Evolutionary conservation across 2,113 vertebrate genomes (phyloP), one percentile per base, ranked within the genome.

Genomic region (Seriola quinqueradiata): DNA sequence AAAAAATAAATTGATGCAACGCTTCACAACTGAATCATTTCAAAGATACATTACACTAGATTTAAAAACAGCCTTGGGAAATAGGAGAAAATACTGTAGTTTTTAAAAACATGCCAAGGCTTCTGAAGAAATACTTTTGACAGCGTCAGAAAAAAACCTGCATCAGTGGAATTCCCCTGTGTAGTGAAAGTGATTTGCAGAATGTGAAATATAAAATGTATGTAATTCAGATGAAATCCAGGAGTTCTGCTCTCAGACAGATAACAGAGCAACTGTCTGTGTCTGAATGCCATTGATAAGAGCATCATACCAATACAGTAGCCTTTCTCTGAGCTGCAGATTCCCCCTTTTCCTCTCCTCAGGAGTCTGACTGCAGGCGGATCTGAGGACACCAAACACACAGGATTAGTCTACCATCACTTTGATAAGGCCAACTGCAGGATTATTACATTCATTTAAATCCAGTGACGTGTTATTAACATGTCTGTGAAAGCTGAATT

Each of bases 221-320:
- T 77, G 70, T 68, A 23, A 67, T 74, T 42, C 23, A 25, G 66
- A 90, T 79, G 70, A 79, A 67, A 84, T 70, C 67, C 75, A 54
- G 36, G 60, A 61, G 50, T 60, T 71, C 44, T 85, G 80, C 72
- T 74, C 12, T 7, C 66, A 64, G 82, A 79, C 70, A 85, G 90
- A 92, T 91, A 90, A 82, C 75, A 70, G 23, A 76, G 58, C 40
- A 90, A 82, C 86, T 82, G 89, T 87, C 82, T 85, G 67, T 10
- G 36, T 86, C 80, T 93, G 91, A 90, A 80, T 70, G 67, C 17
- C 11, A 17, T 80, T 90, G 93, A 94, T 93, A 93, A 92, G 85
- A 83, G 57, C 61, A 23, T 79, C 85, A 81, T 90, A 90, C 70
- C 88, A 86, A 93, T 94, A 94, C 90, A 93, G 87, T 92, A 86